Evolutionary conservation across 2,888 invertebrate species (phyloP), one percentile per base, ranked within the genome.

Genomic region (Celastrina argiolus): DNA sequence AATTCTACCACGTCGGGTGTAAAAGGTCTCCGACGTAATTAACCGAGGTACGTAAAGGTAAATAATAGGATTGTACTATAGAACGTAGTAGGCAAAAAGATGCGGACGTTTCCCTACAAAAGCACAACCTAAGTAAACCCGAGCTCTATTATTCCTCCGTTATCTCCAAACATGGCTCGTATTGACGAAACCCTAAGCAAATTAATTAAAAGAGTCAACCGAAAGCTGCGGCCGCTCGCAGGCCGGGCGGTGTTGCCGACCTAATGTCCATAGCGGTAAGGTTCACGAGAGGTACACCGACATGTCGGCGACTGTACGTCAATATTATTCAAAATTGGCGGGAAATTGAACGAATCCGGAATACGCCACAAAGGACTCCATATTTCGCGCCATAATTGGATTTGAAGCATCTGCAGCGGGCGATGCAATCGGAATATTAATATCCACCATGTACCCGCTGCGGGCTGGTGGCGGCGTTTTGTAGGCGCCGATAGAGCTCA

Each of bases 341-440:
- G 39, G 67, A 69, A 64, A 70, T 67, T 70, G 64, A 66, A 66
- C 64, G 65, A 61, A 66, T 63, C 64, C 65, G 65, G 67, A 65
- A 67, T 69, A 67, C 16, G 64, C 66, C 68, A 69, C 70, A 69
- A 71, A 69, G 66, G 69, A 68, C 56, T 64, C 56, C 65, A 63
- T 66, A 59, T 65, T 58, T 68, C 65, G 66, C 39, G 45, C 64
- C 36, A 63, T 69, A 69, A 71, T 71, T 69, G 71, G 66, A 71
- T 71, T 71, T 63, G 66, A 51, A 68, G 69, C 71, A 71, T 68
- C 69, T 71, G 71, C 67, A 67, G 66, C 61, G 65, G 65, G 59
- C 51, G 18, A 65, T 65, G 65, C 65, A 65, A 65, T 65, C 58
- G 18, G 59, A 65, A 65, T 65, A 65, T 59, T 65, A 65, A 65